These are phyloP conservation scores for Ormyrus nitidulus DNA, from an alignment of 2,888 invertebrate species.

Conservation along the genomic window DNA sequence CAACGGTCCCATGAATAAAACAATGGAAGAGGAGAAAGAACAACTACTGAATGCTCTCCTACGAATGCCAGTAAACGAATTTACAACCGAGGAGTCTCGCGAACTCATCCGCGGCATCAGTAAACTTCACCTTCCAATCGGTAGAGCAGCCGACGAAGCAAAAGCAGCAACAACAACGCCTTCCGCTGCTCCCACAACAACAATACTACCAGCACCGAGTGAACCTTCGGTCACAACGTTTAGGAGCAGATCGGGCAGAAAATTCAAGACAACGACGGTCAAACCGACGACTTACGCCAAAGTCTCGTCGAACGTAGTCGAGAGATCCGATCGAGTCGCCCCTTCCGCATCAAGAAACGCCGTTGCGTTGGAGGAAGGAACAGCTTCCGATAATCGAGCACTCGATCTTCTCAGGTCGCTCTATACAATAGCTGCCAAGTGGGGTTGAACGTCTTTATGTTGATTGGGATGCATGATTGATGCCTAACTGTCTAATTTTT, in stretches of 20 bases:
- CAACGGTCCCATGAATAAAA: slow-evolving; percentile 82
- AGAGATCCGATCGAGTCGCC: slow-evolving; percentile 66
- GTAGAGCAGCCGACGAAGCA: slow-evolving; percentile 54
- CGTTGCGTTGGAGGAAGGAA: slow-evolving; percentile 70
- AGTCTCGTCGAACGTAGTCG: slow-evolving; percentile 61
- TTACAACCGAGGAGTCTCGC: slow-evolving; percentile 73
- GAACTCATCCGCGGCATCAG: slow-evolving; percentile 69
- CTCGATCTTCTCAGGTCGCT: slow-evolving; percentile 89
- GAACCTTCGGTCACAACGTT: slow-evolving; percentile 68
- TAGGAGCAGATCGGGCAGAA: slow-evolving; percentile 68
- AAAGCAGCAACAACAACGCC: slow-evolving; percentile 57
- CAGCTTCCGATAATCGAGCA: slow-evolving; percentile 84
- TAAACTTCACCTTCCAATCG: slow-evolving; percentile 65
- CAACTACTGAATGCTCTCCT: slow-evolving; percentile 83
- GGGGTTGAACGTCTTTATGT: slow-evolving; percentile 78
- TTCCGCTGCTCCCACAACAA: slow-evolving; percentile 60
- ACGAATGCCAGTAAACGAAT: slow-evolving; percentile 78
- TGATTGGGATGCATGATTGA: slow-evolving; percentile 45
- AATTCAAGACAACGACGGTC: slow-evolving; percentile 69
- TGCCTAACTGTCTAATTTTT: slow-evolving; percentile 20
- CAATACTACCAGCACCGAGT: slow-evolving; percentile 60
- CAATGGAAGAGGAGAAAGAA: slow-evolving; percentile 83
- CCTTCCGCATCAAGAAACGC: slow-evolving; percentile 70
- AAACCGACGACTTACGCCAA: slow-evolving; percentile 63
- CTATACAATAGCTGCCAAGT: slow-evolving; percentile 89